These are phyloP conservation scores for Melinaea menophilus DNA, from an alignment of 2,888 invertebrate genomes.

Conservation along the genomic window DNA sequence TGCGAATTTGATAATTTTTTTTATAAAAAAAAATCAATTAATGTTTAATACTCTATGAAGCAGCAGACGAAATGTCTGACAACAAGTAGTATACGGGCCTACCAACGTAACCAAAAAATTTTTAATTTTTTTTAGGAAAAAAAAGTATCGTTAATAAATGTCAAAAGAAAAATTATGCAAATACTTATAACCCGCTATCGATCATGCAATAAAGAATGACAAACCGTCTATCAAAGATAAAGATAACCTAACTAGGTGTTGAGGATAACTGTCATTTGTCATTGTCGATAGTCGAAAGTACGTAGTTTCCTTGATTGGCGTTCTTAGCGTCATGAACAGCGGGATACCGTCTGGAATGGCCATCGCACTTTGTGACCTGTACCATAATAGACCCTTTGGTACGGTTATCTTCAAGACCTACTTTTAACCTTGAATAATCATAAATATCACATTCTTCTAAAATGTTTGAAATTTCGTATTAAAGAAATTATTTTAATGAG, in stretches of 20 bases:
- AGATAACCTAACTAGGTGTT: conserved; percentile 32
- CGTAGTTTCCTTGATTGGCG: conserved; percentile 26
- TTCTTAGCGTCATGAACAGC: conserved; percentile 33
- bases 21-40: too few species aligned
- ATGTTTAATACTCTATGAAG: too few species aligned
- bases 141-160: background rate
- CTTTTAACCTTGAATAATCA: too few species aligned
- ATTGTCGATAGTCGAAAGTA: conserved; percentile 24
- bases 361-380: conserved; percentile 61
- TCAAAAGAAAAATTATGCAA: background rate
- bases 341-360: conserved; percentile 50
- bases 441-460: background rate
- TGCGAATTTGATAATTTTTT: too few species aligned
- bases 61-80: background rate
- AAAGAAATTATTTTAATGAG: too few species aligned
- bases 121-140: background rate
- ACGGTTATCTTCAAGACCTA: conserved; percentile 39
- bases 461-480: background rate
- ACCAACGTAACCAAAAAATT: background rate
- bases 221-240: conserved; percentile 22
- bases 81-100: background rate
- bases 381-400: conserved; percentile 54
- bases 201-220: conserved; percentile 19
- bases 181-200: conserved; percentile 9
- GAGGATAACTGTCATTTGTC: conserved; percentile 41